A percentile compares a stretch with the other conserved stretches of the same genome.
Evolutionary conservation across 37 sponge, comb jelly and placozoan species (phyloP).

Genomic region (Hexactinellida sp.): DNA sequence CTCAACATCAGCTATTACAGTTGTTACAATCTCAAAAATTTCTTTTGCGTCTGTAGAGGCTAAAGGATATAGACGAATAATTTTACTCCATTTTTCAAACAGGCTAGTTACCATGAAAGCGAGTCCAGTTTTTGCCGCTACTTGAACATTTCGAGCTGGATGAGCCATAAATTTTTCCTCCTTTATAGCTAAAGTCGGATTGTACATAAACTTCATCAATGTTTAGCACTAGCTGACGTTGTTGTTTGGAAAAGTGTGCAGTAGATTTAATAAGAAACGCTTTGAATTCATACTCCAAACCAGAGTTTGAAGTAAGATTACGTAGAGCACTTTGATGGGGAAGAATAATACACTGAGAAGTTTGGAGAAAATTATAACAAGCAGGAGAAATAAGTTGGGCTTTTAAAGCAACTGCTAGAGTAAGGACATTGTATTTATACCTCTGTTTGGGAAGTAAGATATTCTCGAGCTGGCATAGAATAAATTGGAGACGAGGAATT

Average conservation of each 20-base stretch:
- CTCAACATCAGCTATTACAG: background rate
- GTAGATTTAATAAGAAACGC: background rate
- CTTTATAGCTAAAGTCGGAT: background rate
- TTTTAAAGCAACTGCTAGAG: no score
- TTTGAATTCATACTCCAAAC: background rate
- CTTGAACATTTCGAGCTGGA: background rate
- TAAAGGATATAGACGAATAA: background rate
- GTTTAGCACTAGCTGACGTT: background rate
- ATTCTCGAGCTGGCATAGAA: no score
- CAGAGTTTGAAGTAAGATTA: background rate
- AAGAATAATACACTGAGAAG: background rate
- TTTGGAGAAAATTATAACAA: no score
- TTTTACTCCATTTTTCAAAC: background rate
- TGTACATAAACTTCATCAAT: background rate
- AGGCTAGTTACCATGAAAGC: conserved; percentile 8
- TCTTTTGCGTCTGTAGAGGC: background rate
- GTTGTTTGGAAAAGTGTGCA: background rate
- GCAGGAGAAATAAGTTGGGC: no score
- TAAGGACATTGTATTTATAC: no score
- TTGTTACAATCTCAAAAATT: background rate
- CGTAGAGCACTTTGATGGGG: background rate
- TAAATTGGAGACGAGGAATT: no score
- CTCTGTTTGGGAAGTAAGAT: no score
- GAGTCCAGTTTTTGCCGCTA: background rate
- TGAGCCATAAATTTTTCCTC: background rate